Percentiles rank a stretch among this genome's conserved stretches.
phyloP scores from a whole-genome alignment of 2,888 invertebrate genomes.

The Drosophila trichaetosa region DNA sequence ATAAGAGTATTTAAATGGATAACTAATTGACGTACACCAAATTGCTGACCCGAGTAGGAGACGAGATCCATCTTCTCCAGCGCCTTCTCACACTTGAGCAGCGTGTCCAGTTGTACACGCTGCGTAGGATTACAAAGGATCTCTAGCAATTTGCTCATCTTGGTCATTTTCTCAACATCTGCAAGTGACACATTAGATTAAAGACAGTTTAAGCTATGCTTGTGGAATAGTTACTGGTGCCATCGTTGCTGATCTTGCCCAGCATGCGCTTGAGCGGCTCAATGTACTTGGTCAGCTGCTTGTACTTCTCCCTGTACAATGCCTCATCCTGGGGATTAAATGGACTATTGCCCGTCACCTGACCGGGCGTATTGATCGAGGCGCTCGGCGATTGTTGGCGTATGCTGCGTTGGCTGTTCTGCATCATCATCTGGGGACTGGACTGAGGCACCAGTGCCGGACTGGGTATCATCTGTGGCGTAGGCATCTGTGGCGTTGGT shows the following conservation, averaged over 20 bases:
- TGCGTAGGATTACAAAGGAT: conserved; percentile 95
- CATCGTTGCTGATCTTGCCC: conserved; percentile 93
- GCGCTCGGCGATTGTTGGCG: conserved; percentile 93
- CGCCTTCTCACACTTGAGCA: conserved; percentile 96
- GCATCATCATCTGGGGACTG: conserved; percentile 88
- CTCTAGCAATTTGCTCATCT: conserved; percentile 97
- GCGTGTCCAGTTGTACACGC: conserved; percentile 94
- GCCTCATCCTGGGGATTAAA: conserved; percentile 92
- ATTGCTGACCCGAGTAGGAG: conserved; percentile 82
- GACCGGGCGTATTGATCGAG: conserved; percentile 92
- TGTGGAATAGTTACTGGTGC: conserved; percentile 84
- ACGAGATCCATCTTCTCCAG: conserved; percentile 89
- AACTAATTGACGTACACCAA: conserved; percentile 73
- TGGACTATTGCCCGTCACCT: conserved; percentile 87
- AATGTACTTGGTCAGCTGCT: conserved; percentile 96
- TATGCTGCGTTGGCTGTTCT: conserved; percentile 86
- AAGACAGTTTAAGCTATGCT: not conserved
- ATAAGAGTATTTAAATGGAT: not conserved
- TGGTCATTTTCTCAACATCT: conserved; percentile 96
- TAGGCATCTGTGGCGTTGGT: conserved; percentile 82
- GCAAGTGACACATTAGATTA: conserved; percentile 46
- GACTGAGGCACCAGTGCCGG: conserved; percentile 89
- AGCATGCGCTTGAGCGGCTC: conserved; percentile 97
- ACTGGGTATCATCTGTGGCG: conserved; percentile 89
- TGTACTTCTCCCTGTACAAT: conserved; percentile 96